phyloP scores from a whole-genome alignment of 2,797 vertebrate species.

The Enteromius thamalakanensis region DNA sequence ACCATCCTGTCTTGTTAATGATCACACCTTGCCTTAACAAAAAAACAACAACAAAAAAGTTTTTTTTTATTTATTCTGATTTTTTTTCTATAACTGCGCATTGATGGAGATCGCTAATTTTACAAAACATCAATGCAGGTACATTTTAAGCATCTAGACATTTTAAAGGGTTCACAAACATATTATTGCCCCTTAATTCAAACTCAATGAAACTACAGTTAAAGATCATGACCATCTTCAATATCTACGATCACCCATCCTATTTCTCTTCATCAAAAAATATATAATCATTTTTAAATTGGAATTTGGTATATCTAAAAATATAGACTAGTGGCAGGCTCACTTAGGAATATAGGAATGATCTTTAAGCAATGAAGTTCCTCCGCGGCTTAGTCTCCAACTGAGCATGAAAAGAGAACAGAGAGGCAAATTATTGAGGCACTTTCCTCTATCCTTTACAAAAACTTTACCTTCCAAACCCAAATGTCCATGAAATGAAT shows the following conservation, averaged over 20 bases:
- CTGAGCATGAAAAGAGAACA: constrained; percentile 54
- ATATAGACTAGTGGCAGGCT: constrained; percentile 1
- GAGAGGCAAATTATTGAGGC: constrained; percentile 21
- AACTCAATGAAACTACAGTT: constrained; percentile 28
- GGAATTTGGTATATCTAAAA: constrained; percentile 7
- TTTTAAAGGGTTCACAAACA: neutral
- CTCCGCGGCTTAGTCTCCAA: constrained; percentile 42
- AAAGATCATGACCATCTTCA: neutral
- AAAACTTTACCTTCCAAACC: constrained; percentile 61
- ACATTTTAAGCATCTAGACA: neutral
- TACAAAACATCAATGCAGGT: neutral
- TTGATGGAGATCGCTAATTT: neutral
- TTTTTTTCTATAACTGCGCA: neutral
- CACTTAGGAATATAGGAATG: constrained; percentile 7
- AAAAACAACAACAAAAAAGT: no score
- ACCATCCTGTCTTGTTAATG: neutral
- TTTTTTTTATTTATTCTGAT: neutral
- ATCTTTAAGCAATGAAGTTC: constrained; percentile 37
- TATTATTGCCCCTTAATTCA: neutral
- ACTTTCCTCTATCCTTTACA: constrained; percentile 45
- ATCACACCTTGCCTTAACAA: neutral
- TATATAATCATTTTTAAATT: neutral
- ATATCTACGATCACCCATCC: neutral
- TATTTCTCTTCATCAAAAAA: neutral
- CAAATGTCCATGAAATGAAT: constrained; percentile 81